phyloP scores from a whole-genome alignment of 2,113 vertebrate genomes.

The Hippocampus abdominalis region DNA sequence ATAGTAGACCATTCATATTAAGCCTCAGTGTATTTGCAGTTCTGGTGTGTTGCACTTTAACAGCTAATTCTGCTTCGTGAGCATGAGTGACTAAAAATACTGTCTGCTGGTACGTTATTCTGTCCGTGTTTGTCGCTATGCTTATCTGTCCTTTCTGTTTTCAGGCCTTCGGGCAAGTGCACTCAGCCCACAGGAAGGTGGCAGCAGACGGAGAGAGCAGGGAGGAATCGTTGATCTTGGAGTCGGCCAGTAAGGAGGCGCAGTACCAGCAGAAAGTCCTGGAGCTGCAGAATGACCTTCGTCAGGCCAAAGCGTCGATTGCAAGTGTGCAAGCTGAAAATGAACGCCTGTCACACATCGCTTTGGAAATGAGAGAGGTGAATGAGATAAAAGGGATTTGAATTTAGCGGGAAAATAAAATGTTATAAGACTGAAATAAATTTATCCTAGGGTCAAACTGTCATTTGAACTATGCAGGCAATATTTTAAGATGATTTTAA shows the following conservation, averaged over 20 bases:
- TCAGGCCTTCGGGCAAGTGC: conserved; percentile 95
- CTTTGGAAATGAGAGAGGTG: conserved; percentile 91
- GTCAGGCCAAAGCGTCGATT: conserved; percentile 83
- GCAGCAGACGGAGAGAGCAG: conserved; percentile 95
- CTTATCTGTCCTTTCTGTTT: conserved; percentile 7
- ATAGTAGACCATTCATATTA: background rate
- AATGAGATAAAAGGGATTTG: background rate
- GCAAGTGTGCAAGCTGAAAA: conserved; percentile 86
- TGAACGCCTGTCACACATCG: conserved; percentile 83
- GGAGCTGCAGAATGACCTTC: conserved; percentile 90
- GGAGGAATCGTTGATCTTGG: conserved; percentile 93
- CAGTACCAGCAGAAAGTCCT: conserved; percentile 91
- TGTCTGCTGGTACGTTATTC: background rate
- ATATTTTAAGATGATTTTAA: background rate
- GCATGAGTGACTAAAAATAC: background rate
- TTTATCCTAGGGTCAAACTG: background rate
- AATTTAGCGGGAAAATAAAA: background rate
- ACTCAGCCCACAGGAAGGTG: conserved; percentile 94
- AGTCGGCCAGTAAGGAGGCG: conserved; percentile 95
- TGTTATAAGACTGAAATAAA: background rate
- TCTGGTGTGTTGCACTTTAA: background rate
- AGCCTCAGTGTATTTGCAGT: background rate
- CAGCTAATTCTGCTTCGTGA: background rate
- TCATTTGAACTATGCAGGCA: background rate
- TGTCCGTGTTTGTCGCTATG: background rate